These are phyloP conservation scores for Geodia barretti DNA, from an alignment of 37 sponge, comb jelly and placozoan species.

Conservation along the genomic window DNA sequence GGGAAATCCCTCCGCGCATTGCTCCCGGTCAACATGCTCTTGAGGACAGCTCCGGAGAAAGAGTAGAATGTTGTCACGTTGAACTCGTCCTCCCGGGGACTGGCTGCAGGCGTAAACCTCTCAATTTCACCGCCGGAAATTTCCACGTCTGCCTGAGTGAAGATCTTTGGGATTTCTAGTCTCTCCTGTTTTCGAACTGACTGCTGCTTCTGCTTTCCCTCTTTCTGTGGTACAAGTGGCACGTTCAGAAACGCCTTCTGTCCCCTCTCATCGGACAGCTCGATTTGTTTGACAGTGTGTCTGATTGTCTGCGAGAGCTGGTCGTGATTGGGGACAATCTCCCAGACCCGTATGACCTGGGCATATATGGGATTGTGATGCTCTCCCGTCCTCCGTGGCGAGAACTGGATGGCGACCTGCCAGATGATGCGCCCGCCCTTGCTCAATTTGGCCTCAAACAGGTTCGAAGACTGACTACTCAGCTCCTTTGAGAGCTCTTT, in stretches of 20 bases:
- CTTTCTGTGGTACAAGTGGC: neutral
- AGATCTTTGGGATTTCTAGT: neutral
- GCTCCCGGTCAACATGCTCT: constrained; percentile 39
- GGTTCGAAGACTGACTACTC: constrained; percentile 3
- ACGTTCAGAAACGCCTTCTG: constrained; percentile 3
- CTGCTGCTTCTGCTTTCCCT: neutral
- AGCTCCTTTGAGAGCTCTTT: constrained; percentile 28
- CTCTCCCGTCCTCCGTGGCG: constrained; percentile 56
- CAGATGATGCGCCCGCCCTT: constrained; percentile 59
- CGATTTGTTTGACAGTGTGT: constrained; percentile 35
- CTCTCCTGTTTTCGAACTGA: neutral
- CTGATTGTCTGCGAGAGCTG: constrained; percentile 30
- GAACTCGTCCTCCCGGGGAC: constrained; percentile 59
- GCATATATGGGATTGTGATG: constrained; percentile 39
- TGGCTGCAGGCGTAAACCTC: constrained; percentile 65
- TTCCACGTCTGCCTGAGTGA: neutral
- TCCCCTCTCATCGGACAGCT: constrained; percentile 45
- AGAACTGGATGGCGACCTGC: constrained; percentile 75
- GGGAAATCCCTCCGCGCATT: constrained; percentile 67
- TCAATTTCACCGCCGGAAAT: neutral
- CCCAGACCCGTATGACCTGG: constrained; percentile 82
- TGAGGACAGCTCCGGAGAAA: constrained; percentile 41
- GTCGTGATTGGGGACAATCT: constrained; percentile 55
- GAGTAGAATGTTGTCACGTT: constrained; percentile 83
- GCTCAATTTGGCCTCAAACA: constrained; percentile 70